Percentiles rank a stretch among this genome's conserved stretches.
Conservation (phyloP, 2,797 vertebrate species). For the Parambassis ranga region DNA sequence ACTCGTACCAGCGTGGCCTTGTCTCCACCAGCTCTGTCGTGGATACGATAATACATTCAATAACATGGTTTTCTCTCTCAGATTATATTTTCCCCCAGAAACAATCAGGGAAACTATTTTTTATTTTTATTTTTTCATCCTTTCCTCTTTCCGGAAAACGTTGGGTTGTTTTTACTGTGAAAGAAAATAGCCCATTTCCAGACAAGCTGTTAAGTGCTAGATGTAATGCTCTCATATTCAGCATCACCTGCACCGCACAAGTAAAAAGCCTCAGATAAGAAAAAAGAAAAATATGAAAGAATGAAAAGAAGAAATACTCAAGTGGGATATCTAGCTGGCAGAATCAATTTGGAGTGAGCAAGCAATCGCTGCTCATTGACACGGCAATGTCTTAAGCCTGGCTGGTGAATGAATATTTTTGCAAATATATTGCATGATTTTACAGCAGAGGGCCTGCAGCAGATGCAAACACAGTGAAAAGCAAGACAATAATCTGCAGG, state of each 20-base stretch:
- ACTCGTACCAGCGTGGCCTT: constrained; percentile 34
- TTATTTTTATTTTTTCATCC: neutral
- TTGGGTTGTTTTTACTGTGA: constrained; percentile 40
- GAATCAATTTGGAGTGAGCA: constrained; percentile 64
- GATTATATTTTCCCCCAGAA: constrained; percentile 49
- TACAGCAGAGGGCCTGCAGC: constrained; percentile 71
- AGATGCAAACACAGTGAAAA: constrained; percentile 56
- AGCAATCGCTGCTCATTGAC: constrained; percentile 70
- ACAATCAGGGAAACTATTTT: constrained; percentile 35
- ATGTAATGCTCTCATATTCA: constrained; percentile 54
- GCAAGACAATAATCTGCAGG: constrained; percentile 56
- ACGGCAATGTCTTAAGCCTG: constrained; percentile 72
- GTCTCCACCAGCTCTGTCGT: constrained; percentile 3
- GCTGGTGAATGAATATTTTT: constrained; percentile 78
- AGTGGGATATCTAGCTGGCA: constrained; percentile 53
- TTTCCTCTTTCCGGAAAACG: constrained; percentile 14
- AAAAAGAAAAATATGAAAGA: neutral
- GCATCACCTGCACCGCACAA: constrained; percentile 30
- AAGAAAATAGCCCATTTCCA: constrained; percentile 56
- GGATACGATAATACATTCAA: constrained; percentile 50
- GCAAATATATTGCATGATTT: constrained; percentile 82
- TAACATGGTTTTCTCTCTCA: constrained; percentile 38
- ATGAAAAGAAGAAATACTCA: constrained; percentile 40
- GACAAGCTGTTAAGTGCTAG: constrained; percentile 62
- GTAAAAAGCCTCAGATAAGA: constrained; percentile 23